A percentile compares a stretch with the other conserved stretches of the same genome.
These are phyloP conservation scores for Euwallacea similis DNA, from an alignment of 1,140 invertebrate species.

Conservation along the genomic window DNA sequence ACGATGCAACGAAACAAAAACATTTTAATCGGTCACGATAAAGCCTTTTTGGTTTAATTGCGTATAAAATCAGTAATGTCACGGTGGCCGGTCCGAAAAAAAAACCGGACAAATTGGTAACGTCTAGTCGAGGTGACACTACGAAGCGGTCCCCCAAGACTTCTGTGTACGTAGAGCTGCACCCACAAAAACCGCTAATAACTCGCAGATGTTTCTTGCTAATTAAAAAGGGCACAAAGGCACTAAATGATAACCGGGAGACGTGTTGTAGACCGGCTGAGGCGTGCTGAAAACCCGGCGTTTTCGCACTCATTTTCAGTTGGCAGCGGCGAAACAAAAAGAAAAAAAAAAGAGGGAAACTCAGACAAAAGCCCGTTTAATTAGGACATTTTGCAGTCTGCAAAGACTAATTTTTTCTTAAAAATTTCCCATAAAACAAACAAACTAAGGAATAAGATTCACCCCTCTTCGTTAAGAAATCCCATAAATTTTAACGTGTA, in stretches of 20 bases:
- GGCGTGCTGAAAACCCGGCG: conserved; percentile 17
- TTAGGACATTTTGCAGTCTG: conserved; percentile 37
- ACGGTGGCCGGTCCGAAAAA: conserved; percentile 18
- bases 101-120: conserved; percentile 19
- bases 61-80: conserved; percentile 27
- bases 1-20: conserved; percentile 5
- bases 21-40: conserved; percentile 17
- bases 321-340: conserved; percentile 40
- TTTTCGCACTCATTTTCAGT: conserved; percentile 47
- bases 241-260: conserved; percentile 46
- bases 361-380: conserved; percentile 45
- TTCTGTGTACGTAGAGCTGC: not conserved
- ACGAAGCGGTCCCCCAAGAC: conserved; percentile 12
- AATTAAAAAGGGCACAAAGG: conserved; percentile 50
- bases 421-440: too few species aligned
- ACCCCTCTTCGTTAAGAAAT: not conserved
- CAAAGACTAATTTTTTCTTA: too few species aligned
- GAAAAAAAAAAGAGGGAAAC: conserved; percentile 47
- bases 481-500: conserved; percentile 35
- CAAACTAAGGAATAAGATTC: not conserved
- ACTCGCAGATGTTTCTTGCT: conserved; percentile 51
- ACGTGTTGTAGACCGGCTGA: conserved; percentile 20
- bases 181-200: conserved; percentile 42
- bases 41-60: conserved; percentile 30
- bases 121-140: conserved; percentile 24